phyloP scores from a whole-genome alignment of 2,113 vertebrate genomes.

The Bubalus kerabau region DNA sequence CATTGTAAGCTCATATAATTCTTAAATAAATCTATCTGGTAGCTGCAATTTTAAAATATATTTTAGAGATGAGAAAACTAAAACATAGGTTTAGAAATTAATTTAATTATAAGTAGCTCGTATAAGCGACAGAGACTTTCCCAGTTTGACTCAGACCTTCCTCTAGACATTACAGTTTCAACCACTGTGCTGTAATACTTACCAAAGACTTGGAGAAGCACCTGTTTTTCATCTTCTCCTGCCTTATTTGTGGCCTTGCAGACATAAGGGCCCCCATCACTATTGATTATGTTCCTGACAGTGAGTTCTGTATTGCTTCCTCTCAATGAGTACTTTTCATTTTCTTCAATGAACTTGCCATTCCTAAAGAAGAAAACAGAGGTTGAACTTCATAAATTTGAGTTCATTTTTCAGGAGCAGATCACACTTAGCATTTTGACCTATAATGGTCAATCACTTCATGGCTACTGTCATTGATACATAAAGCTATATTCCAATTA shows the following conservation, averaged over 20 bases:
- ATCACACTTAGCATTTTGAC: background rate
- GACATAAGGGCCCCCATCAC: conserved; percentile 88
- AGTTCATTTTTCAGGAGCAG: background rate
- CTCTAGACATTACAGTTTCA: background rate
- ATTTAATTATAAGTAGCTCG: background rate
- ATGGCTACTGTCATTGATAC: background rate
- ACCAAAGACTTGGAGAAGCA: conserved; percentile 97
- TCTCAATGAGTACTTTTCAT: conserved; percentile 88
- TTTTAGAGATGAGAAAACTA: background rate
- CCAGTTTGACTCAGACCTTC: background rate
- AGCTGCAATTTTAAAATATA: background rate
- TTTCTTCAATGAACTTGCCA: conserved; percentile 88
- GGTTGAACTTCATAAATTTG: background rate
- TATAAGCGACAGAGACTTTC: background rate
- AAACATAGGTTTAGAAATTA: background rate
- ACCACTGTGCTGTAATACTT: conserved; percentile 71
- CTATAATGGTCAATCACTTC: fast-evolving
- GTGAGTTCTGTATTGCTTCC: conserved; percentile 87
- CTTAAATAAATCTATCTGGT: background rate
- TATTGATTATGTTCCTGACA: conserved; percentile 89
- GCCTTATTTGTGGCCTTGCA: conserved; percentile 96
- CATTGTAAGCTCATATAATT: background rate
- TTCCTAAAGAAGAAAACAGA: conserved; percentile 78
- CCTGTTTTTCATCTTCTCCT: conserved; percentile 89
- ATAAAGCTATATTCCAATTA: background rate